These are phyloP conservation scores for Agapornis canus DNA, from an alignment of 2,797 vertebrate genomes.

Conservation along the genomic window DNA sequence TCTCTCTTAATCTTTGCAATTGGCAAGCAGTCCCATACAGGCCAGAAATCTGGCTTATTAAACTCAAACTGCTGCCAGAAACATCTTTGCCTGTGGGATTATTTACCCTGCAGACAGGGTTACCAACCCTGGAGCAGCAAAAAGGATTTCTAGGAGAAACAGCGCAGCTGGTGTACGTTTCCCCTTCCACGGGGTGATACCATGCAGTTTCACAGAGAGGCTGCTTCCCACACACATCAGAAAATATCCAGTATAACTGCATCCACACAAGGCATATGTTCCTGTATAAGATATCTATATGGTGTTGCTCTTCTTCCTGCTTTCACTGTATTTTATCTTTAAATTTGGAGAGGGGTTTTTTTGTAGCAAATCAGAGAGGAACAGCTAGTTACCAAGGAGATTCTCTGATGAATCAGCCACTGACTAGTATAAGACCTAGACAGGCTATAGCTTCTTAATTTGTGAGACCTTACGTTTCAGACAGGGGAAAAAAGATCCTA, in stretches of 20 bases:
- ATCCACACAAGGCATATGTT: not conserved
- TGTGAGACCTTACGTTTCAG: constrained; percentile 59
- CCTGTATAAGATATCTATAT: not conserved
- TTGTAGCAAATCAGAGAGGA: constrained; percentile 70
- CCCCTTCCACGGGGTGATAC: not conserved
- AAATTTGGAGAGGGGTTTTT: constrained; percentile 67
- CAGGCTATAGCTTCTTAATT: constrained; percentile 66
- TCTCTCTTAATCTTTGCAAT: not conserved
- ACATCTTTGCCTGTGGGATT: not conserved
- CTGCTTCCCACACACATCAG: constrained; percentile 14
- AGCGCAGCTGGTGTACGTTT: not conserved
- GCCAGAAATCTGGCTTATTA: constrained; percentile 14
- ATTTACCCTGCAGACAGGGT: not conserved
- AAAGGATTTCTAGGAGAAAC: not conserved
- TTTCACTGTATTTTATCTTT: constrained; percentile 62
- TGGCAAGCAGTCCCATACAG: not conserved
- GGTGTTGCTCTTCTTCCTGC: not conserved
- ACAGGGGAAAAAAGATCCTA: not conserved
- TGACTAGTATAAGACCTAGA: constrained; percentile 64
- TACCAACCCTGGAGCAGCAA: not conserved
- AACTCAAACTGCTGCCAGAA: not conserved
- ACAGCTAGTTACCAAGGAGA: constrained; percentile 75
- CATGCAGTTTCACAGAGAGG: not conserved
- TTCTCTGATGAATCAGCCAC: constrained; percentile 69
- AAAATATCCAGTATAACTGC: not conserved